Conservation (phyloP, 2,888 invertebrate genomes). For the Ectropis crepuscularia region DNA sequence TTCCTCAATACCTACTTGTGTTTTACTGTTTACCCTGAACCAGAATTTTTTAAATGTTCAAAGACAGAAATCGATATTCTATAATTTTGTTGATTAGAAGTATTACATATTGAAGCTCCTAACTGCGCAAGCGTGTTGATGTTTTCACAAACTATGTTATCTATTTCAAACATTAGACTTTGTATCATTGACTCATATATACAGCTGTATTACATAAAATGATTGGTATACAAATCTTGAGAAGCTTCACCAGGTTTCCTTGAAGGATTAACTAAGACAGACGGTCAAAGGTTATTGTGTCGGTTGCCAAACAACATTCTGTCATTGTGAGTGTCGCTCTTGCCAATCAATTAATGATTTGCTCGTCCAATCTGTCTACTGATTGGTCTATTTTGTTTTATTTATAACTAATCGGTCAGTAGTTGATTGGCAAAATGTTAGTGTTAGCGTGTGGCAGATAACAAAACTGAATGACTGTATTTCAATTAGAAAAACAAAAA, state of each 20-base stretch:
- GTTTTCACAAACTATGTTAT: conserved; percentile 38
- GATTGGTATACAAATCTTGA: conserved; percentile 7
- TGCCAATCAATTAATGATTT: conserved; percentile 58
- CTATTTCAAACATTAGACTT: conserved; percentile 25
- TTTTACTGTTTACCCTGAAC: neutral
- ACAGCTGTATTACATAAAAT: conserved; percentile 42
- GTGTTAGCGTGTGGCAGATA: conserved; percentile 49
- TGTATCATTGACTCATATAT: conserved; percentile 44
- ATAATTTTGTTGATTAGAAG: conserved; percentile 17
- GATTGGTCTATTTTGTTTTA: conserved; percentile 47
- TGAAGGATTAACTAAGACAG: conserved; percentile 24
- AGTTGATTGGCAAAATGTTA: conserved; percentile 53
- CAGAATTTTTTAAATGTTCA: neutral
- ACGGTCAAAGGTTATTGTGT: conserved; percentile 46
- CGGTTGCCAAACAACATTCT: conserved; percentile 54
- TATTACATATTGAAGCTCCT: conserved; percentile 33
- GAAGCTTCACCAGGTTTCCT: conserved; percentile 21
- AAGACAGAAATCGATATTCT: conserved; percentile 5
- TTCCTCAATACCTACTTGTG: conserved; percentile 6
- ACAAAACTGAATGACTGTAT: conserved; percentile 35
- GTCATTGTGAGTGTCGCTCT: conserved; percentile 51
- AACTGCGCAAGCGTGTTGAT: conserved; percentile 20
- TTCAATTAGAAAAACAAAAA: conserved; percentile 1
- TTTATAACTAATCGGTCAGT: conserved; percentile 35
- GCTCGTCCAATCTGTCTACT: conserved; percentile 46